Base-by-base conservation (phyloP, 2,113 vertebrate genomes). In the Macroglossus sobrinus region DNA sequence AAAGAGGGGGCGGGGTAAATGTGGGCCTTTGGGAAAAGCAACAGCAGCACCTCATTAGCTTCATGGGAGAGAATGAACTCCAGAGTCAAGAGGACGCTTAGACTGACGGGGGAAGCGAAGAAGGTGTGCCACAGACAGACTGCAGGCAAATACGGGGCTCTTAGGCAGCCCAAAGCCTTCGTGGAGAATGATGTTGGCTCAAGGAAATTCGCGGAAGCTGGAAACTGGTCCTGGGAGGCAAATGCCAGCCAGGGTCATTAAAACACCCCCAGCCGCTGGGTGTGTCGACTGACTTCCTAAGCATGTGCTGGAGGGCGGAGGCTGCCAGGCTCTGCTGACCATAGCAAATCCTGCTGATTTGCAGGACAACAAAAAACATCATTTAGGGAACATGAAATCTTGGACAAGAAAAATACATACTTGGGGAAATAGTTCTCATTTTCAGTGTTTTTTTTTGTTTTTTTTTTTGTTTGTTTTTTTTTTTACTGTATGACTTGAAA, bases 111-210 rank as follows among this genome's bases (percentile, higher is more conserved):
- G 19, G 26, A 8, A 12, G 50, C 16, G 19, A 53, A 55, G 38
- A 63, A 19, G 43, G 11, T 3, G 3, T 14, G 15, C 19, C 13
- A 2, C 0, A 5, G 81, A 2, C 0, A 5, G 81, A 47, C 45
- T 9, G 2, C 66, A 81, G 75, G 78, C 47, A 15, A 81, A 71
- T 1, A 5, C 2, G 85, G 75, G 14, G 89, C 2, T 35, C 66
- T 33, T 1, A 28, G 43, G 61, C 30, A 38, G 79, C 80, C 50
- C 28, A 24, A 4, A 30, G 4, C 55, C 57, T 78, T 38, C 66
- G 3, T 14, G 74, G 30, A 81, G 64, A 66, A 53, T 12, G 45
- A 45, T 16, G 40, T 2, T 33, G 33, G 50, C 45, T 55, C 74
- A 59, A 89, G 61, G 72, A 89, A 82, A 82, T 61, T 35, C 63